These are phyloP conservation scores for Drosophila pseudoananassae DNA, from an alignment of 1,140 invertebrate species.

Conservation along the genomic window DNA sequence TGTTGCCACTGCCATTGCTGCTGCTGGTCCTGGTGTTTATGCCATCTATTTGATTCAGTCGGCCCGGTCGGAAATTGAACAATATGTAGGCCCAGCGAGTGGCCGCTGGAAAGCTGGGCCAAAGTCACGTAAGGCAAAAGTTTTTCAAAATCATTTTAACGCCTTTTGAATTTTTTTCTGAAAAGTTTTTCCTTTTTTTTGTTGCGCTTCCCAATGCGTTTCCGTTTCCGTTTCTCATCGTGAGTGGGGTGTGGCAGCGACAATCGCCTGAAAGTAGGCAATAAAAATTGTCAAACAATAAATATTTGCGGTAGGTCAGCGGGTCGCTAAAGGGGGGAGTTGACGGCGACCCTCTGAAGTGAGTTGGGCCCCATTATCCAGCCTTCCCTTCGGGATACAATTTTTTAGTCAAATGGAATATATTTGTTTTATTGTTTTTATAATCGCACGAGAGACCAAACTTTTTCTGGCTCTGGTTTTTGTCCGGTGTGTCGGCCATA, in stretches of 20 bases:
- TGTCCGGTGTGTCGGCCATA: constrained; percentile 20
- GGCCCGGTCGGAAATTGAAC: constrained; percentile 52
- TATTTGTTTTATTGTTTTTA: constrained; percentile 59
- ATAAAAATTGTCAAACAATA: constrained; percentile 81
- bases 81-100: constrained; percentile 61
- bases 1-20: neutral
- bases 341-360: constrained; percentile 1
- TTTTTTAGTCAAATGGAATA: constrained; percentile 39
- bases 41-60: constrained; percentile 70
- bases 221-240: constrained; percentile 19
- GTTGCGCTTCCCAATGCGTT: neutral
- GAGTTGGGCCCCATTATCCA: constrained; percentile 12
- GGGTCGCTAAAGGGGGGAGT: constrained; percentile 18
- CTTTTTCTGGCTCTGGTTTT: constrained; percentile 11
- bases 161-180: constrained; percentile 74
- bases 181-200: constrained; percentile 44
- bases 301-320: constrained; percentile 69
- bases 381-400: constrained; percentile 15
- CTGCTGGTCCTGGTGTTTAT: constrained; percentile 54
- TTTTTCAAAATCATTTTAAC: constrained; percentile 77
- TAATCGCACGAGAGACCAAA: constrained; percentile 45
- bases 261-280: constrained; percentile 68
- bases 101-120: constrained; percentile 28
- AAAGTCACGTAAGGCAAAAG: constrained; percentile 75
- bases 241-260: constrained; percentile 10